Evolutionary conservation across 2,888 invertebrate genomes (phyloP).

Genomic region (Dryadula phaetusa): DNA sequence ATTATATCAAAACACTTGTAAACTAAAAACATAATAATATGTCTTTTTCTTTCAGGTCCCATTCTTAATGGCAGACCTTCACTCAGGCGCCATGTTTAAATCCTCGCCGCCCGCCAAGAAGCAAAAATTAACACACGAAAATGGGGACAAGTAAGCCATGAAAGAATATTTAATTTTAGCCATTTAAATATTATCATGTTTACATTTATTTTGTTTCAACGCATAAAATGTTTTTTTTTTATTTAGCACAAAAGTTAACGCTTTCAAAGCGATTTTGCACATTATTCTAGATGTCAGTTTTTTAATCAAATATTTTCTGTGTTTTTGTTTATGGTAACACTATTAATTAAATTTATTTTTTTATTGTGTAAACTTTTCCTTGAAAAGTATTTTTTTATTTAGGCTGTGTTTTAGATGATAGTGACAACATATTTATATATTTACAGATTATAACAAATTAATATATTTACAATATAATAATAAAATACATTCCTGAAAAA

Average conservation of each 20-base stretch:
- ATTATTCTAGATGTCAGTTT: neutral
- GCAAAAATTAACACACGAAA: conserved; percentile 63
- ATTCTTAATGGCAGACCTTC: conserved; percentile 67
- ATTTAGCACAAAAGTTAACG: conserved; percentile 10
- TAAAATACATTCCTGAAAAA: conserved; percentile 9
- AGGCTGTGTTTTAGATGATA: conserved; percentile 1
- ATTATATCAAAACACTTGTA: too few relatives aligned
- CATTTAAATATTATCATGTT: neutral
- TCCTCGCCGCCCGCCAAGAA: conserved; percentile 65
- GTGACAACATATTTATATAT: neutral
- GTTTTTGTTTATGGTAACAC: neutral
- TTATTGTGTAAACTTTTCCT: neutral
- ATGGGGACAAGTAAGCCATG: conserved; percentile 64
- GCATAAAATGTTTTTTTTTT: neutral
- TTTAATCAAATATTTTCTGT: neutral
- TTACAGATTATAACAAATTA: neutral
- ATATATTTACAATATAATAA: conserved; percentile 2
- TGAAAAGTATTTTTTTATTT: neutral
- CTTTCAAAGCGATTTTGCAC: conserved; percentile 10
- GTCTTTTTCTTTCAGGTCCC: conserved; percentile 51
- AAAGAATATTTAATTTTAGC: conserved; percentile 8
- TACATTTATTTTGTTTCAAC: neutral
- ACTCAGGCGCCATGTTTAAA: conserved; percentile 68
- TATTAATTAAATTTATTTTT: neutral
- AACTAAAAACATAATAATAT: too few relatives aligned